Evolutionary conservation across 1,140 invertebrate genomes (phyloP), one percentile per base, ranked within the genome.

Genomic region (Paralvinella palmiformis): DNA sequence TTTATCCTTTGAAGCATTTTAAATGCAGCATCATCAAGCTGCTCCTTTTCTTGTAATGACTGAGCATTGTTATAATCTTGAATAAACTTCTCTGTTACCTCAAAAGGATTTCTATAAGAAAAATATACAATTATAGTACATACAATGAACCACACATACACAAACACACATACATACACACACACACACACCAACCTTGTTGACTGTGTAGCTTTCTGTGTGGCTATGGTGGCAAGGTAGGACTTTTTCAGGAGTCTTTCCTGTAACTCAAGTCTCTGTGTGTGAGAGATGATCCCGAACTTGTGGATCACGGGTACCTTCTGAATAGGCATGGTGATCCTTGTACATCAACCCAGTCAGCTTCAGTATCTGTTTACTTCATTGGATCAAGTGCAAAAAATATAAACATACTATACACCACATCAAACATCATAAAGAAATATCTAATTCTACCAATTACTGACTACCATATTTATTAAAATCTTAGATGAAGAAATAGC

Each of bases 271-370:
- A 77, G 45, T 48, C 79, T 64, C 56, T 81, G 79, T 32, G 69
- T 74, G 64, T 79, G 75, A 32, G 79, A 81, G 50, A 81, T 80
- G 41, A 81, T 81, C 56, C 79, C 79, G 75, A 81, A 81, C 64
- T 80, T 80, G 65, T 81, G 78, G 6, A 79, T 71, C 27, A 81
- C 71, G 4, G 77, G 78, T 44, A 80, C 66, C 59, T 74, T 76
- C 48, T 73, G 72, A 33, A 80, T 75, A 13, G 79, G 79, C 79
- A 81, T 81, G 52, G 22, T 74, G 63, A 57, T 6, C 24, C 48
- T 27, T 52, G 24, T 15, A n/a, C 5, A 20, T 29, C 17, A 22
- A 2, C 48, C 24, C 10, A 17, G 48, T 2, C 48, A 27, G 48
- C 48, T 27, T 27, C 48, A 52, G 48, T n/a, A n/a, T n/a, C n/a